phyloP scores from a whole-genome alignment of 2,797 vertebrate genomes.

The Leuciscus waleckii region DNA sequence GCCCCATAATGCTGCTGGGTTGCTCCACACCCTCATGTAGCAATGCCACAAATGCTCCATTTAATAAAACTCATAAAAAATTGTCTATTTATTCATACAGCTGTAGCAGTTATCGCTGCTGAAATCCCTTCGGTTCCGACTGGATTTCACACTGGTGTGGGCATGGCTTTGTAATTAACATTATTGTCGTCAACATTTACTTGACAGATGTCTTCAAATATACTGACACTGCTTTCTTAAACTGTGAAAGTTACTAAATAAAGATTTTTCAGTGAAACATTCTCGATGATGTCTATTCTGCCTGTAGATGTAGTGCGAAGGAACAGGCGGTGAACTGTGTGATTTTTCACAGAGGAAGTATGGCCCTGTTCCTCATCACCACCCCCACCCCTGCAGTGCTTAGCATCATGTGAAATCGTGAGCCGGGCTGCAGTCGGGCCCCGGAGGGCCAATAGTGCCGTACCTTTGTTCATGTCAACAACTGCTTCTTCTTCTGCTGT shows the following conservation, averaged over 20 bases:
- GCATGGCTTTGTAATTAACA: constrained; percentile 15
- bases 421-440: constrained; percentile 51
- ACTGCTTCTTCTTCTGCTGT: constrained; percentile 95
- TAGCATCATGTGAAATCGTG: constrained; percentile 66
- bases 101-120: neutral
- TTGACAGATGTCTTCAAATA: constrained; percentile 24
- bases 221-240: constrained; percentile 12
- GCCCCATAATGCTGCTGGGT: neutral
- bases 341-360: constrained; percentile 57
- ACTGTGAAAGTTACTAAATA: constrained; percentile 25
- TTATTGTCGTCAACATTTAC: constrained; percentile 6
- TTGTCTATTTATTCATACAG: neutral
- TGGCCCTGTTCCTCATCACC: constrained; percentile 50
- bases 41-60: neutral
- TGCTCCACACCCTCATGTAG: neutral
- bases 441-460: constrained; percentile 61
- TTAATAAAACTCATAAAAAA: neutral
- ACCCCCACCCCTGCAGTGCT: constrained; percentile 60
- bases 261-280: constrained; percentile 20
- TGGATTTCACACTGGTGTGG: constrained; percentile 6
- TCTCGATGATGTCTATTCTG: constrained; percentile 45
- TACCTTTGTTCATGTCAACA: constrained; percentile 99
- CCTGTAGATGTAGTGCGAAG: constrained; percentile 55
- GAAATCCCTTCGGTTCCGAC: neutral
- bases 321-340: constrained; percentile 53